Conservation (phyloP, 2,113 vertebrate genomes). For the Andinoacara biseriatus region DNA sequence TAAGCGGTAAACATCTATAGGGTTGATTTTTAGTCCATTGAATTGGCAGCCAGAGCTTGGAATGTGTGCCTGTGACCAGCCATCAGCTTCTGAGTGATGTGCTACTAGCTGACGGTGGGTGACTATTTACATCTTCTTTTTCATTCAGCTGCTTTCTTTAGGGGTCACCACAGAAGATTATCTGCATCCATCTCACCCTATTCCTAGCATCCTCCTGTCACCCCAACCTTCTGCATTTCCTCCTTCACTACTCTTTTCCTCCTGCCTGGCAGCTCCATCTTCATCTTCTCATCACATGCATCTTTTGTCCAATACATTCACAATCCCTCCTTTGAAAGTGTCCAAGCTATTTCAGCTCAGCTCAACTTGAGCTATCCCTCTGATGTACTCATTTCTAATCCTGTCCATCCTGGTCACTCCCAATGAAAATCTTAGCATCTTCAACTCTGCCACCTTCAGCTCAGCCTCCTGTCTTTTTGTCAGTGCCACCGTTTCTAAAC, state of each 20-base stretch:
- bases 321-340: too few species aligned
- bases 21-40: too few species aligned
- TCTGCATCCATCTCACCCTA: neutral
- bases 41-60: too few species aligned
- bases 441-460: neutral
- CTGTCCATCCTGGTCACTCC: neutral
- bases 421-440: neutral
- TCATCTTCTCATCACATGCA: neutral
- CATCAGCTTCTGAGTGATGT: too few species aligned
- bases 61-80: too few species aligned
- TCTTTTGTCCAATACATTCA: neutral
- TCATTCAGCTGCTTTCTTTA: too few species aligned
- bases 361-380: too few species aligned
- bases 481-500: neutral
- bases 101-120: too few species aligned
- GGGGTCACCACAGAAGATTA: neutral
- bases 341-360: too few species aligned
- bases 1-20: too few species aligned
- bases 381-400: too few species aligned
- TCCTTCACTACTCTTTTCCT: neutral
- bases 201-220: neutral
- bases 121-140: too few species aligned
- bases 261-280: neutral
- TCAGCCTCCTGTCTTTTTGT: neutral
- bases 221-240: neutral